These are phyloP conservation scores for Holotrichia oblita DNA, from an alignment of 1,140 invertebrate species.

Conservation along the genomic window DNA sequence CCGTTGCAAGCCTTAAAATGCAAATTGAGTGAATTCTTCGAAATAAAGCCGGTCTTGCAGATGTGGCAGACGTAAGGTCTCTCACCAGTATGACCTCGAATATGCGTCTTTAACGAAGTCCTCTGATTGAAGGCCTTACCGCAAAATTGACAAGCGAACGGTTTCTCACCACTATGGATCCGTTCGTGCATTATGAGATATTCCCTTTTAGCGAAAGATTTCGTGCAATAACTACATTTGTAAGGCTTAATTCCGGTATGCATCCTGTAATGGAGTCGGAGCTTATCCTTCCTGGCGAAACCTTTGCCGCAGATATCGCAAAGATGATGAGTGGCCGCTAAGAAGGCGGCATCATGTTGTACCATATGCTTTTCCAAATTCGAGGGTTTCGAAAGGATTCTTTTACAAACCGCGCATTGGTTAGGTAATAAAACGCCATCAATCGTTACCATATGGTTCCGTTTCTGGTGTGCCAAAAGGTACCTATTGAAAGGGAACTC, in stretches of 20 bases:
- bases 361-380: conserved; percentile 50
- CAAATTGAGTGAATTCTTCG: conserved; percentile 52
- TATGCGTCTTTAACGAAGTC: conserved; percentile 63
- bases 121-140: conserved; percentile 63
- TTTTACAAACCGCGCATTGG: conserved; percentile 51
- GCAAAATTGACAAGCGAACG: conserved; percentile 65
- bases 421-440: conserved; percentile 51
- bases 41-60: conserved; percentile 62
- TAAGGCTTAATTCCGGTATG: conserved; percentile 65
- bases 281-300: conserved; percentile 67
- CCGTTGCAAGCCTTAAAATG: conserved; percentile 56
- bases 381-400: conserved; percentile 48
- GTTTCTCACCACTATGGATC: conserved; percentile 70
- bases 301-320: conserved; percentile 67
- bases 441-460: conserved; percentile 52
- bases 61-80: conserved; percentile 75
- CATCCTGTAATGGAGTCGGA: conserved; percentile 69
- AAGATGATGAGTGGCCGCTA: conserved; percentile 57
- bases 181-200: conserved; percentile 74
- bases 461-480: conserved; percentile 51
- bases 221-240: conserved; percentile 66
- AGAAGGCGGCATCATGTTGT: conserved; percentile 1
- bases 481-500: conserved; percentile 53
- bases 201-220: conserved; percentile 76
- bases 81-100: conserved; percentile 69